A percentile compares a stretch with the other conserved stretches of the same genome.
These are phyloP conservation scores for Proisotoma minuta DNA, from an alignment of 2,888 invertebrate species.

Conservation along the genomic window DNA sequence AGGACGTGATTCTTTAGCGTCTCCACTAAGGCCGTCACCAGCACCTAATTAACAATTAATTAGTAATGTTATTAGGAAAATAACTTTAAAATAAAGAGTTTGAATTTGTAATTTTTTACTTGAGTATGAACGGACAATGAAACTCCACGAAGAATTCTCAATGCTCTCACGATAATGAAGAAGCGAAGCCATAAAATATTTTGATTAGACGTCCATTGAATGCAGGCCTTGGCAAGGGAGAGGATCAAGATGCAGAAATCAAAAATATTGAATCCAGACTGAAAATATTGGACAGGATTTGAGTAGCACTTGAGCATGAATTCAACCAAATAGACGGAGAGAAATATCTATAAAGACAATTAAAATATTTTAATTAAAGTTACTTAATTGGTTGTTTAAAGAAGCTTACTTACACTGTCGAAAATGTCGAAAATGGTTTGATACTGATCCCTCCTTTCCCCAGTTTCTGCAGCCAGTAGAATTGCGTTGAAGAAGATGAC, in stretches of 20 bases:
- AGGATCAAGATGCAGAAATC: slow-evolving; percentile 42
- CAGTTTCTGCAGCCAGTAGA: slow-evolving; percentile 38
- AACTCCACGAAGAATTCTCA: slow-evolving; percentile 42
- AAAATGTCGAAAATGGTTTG: slow-evolving; percentile 22
- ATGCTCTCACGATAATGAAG: slow-evolving; percentile 36
- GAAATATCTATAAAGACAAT: slow-evolving; percentile 31
- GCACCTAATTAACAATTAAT: slow-evolving; percentile 26
- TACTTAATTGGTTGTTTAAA: background rate
- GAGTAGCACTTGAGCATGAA: slow-evolving; percentile 42
- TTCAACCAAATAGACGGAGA: slow-evolving; percentile 41
- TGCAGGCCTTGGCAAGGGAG: slow-evolving; percentile 26
- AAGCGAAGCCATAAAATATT: slow-evolving; percentile 28
- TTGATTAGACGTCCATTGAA: slow-evolving; percentile 30
- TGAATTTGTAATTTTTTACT: slow-evolving; percentile 14
- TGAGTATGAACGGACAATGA: slow-evolving; percentile 41
- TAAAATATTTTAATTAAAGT: background rate
- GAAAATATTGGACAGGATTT: slow-evolving; percentile 39
- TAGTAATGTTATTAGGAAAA: background rate
- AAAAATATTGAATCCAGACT: slow-evolving; percentile 41
- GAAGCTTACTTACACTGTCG: slow-evolving; percentile 30
- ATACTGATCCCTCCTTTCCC: slow-evolving; percentile 15
- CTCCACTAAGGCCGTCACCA: slow-evolving; percentile 41
- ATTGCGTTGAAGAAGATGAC: slow-evolving; percentile 40
- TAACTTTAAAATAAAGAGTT: background rate
- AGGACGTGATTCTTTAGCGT: slow-evolving; percentile 42